phyloP scores from a whole-genome alignment of 2,797 vertebrate genomes.

The Prunella strophiata region DNA sequence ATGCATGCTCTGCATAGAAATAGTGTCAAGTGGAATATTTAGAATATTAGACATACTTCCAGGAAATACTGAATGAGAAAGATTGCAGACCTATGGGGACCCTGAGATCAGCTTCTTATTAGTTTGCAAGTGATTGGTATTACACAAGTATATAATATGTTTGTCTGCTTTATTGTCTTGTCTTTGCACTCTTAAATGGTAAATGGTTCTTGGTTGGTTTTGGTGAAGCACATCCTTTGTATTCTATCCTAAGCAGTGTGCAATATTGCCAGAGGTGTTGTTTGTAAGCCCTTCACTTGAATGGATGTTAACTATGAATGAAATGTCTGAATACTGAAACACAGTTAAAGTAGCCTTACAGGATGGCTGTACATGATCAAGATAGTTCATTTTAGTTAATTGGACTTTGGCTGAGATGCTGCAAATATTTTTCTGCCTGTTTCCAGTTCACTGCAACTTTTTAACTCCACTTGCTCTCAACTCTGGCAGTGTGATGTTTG shows the following conservation, averaged over 20 bases:
- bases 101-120: background rate
- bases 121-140: background rate
- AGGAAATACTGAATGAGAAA: background rate
- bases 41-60: background rate
- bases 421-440: background rate
- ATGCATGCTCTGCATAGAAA: background rate
- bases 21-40: background rate
- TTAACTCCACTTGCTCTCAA: background rate
- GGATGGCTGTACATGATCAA: background rate
- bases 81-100: background rate
- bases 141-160: background rate
- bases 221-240: background rate
- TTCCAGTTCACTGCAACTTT: background rate
- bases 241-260: background rate
- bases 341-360: background rate
- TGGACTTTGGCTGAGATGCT: background rate
- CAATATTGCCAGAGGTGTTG: background rate
- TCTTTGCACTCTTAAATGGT: background rate
- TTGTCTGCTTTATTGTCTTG: background rate
- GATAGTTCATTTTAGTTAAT: background rate
- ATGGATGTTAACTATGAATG: background rate
- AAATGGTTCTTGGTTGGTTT: background rate
- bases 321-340: background rate
- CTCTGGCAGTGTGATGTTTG: background rate
- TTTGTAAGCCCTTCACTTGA: background rate